Conservation (phyloP, 2,113 vertebrate genomes). For the Jacana jacana region DNA sequence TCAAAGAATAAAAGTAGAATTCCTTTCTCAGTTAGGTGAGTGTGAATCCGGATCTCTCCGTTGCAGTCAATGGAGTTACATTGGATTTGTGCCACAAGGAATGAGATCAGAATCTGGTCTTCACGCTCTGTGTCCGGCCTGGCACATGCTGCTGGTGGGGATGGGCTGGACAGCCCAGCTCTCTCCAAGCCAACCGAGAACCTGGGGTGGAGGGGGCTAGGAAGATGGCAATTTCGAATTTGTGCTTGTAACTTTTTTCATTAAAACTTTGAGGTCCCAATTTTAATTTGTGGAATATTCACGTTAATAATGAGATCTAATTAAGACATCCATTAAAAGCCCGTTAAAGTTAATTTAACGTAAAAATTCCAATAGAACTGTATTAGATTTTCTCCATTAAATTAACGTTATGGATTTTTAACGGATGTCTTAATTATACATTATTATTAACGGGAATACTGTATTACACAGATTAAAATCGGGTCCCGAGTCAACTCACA, state of each 20-base stretch:
- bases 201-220: conserved; percentile 32
- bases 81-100: background rate
- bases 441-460: conserved; percentile 86
- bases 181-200: background rate
- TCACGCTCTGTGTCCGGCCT: background rate
- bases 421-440: conserved; percentile 87
- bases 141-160: background rate
- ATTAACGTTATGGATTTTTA: conserved; percentile 89
- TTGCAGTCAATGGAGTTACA: background rate
- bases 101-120: conserved; percentile 4
- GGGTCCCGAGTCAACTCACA: conserved; percentile 73
- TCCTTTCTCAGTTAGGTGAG: conserved; percentile 4
- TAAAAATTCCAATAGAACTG: conserved; percentile 88
- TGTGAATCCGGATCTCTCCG: background rate
- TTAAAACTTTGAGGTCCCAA: conserved; percentile 79
- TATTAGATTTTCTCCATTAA: conserved; percentile 89
- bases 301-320: conserved; percentile 88
- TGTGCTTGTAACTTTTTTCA: conserved; percentile 77
- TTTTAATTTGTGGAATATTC: conserved; percentile 87
- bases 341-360: conserved; percentile 90
- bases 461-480: conserved; percentile 82
- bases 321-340: conserved; percentile 89
- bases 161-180: background rate
- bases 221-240: conserved; percentile 59
- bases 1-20: conserved; percentile 18